Evolutionary conservation across 2,797 vertebrate genomes (phyloP).

Genomic region (Galagoides demidoff): DNA sequence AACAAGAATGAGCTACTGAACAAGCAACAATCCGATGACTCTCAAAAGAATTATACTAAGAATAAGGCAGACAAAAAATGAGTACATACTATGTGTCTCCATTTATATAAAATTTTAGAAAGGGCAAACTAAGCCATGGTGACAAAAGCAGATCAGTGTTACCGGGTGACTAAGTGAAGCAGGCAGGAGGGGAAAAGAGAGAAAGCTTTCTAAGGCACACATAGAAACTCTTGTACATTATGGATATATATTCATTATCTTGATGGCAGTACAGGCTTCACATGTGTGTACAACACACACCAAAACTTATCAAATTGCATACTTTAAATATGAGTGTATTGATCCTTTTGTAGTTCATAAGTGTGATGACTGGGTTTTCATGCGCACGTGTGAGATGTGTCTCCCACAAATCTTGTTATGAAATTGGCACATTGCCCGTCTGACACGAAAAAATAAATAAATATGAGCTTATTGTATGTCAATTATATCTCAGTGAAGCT

Average conservation of each 20-base stretch:
- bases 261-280: not conserved
- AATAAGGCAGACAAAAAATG: not conserved
- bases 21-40: not conserved
- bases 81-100: not conserved
- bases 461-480: not conserved
- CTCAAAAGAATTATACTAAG: conserved; percentile 14
- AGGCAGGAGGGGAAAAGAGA: not conserved
- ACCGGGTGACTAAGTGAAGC: not conserved
- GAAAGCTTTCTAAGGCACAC: not conserved
- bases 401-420: too few species aligned
- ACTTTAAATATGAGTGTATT: not conserved
- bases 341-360: too few species aligned
- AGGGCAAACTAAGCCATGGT: not conserved
- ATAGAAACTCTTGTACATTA: not conserved
- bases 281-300: not conserved
- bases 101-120: conserved; percentile 35
- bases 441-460: too few species aligned
- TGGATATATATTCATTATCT: not conserved
- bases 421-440: too few species aligned
- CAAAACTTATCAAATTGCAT: not conserved
- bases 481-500: not conserved
- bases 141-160: not conserved
- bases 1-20: not conserved
- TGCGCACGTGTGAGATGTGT: too few species aligned
- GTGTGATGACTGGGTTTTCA: too few species aligned